Conservation (phyloP, 2,888 invertebrate genomes). For the Azorinus chamasolen region DNA sequence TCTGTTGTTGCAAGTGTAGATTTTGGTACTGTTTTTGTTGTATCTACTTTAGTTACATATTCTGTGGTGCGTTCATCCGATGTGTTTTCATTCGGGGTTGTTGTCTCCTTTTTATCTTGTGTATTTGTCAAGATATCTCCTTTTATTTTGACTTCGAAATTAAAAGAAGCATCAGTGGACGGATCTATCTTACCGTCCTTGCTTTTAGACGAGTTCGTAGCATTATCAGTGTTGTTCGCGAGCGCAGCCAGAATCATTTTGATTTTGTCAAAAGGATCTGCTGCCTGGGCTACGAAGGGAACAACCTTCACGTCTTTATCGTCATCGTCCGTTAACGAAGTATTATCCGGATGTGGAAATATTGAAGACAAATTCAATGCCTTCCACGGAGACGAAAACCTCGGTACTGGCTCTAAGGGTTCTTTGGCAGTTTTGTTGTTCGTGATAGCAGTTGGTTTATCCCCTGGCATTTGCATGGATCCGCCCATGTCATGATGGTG, state of each 20-base stretch:
- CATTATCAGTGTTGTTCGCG: slow-evolving; percentile 13
- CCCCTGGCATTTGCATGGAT: neutral
- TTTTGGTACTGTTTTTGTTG: too few species aligned
- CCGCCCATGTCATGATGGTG: neutral
- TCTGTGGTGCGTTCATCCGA: too few species aligned
- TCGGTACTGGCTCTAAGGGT: neutral
- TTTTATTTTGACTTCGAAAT: slow-evolving; percentile 44
- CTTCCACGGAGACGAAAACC: slow-evolving; percentile 54
- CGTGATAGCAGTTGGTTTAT: neutral
- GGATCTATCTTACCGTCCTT: neutral
- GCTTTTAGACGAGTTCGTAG: neutral
- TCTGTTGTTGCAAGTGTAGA: too few species aligned
- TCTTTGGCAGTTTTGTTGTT: neutral
- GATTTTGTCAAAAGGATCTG: slow-evolving; percentile 49
- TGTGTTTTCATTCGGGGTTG: too few species aligned
- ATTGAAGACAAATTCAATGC: slow-evolving; percentile 39
- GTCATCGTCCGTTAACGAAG: slow-evolving; percentile 11
- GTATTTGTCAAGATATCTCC: neutral
- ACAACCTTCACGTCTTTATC: slow-evolving; percentile 35
- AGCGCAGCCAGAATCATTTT: slow-evolving; percentile 28
- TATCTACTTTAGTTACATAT: too few species aligned
- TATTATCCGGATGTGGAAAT: slow-evolving; percentile 20
- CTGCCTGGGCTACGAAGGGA: slow-evolving; percentile 51
- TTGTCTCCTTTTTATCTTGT: neutral
- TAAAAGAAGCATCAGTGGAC: slow-evolving; percentile 31